A percentile compares a stretch with the other conserved stretches of the same genome.
Conservation (phyloP, 1,140 invertebrate genomes). For the Panagrolaimus sp. region DNA sequence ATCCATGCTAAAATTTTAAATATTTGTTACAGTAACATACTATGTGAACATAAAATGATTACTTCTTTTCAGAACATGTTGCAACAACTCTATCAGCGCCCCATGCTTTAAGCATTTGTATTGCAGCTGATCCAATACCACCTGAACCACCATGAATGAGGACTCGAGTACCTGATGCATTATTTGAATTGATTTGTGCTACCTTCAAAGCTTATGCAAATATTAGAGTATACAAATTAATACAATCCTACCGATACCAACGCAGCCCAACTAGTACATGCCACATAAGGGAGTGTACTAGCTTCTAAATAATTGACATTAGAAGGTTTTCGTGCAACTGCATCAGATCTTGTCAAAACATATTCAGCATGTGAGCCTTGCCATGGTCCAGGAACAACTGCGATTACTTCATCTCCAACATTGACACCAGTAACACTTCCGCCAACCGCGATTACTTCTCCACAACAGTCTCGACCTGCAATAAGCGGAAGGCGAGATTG, state of each 20-base stretch:
- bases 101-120: conserved; percentile 76
- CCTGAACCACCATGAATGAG: conserved; percentile 81
- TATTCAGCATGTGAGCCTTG: conserved; percentile 54
- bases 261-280: conserved; percentile 75
- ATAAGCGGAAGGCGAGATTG: conserved; percentile 65
- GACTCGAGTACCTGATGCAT: conserved; percentile 63
- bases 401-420: conserved; percentile 70
- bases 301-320: conserved; percentile 68
- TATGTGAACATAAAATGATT: too few relatives aligned
- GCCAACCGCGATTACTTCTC: conserved; percentile 72
- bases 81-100: conserved; percentile 61
- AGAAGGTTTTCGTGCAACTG: conserved; percentile 63
- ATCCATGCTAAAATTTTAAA: conserved; percentile 36
- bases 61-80: conserved; percentile 34
- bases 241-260: conserved; percentile 56
- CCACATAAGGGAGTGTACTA: conserved; percentile 74
- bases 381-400: conserved; percentile 42
- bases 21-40: too few relatives aligned
- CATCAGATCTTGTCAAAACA: conserved; percentile 28
- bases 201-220: conserved; percentile 60
- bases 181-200: conserved; percentile 64
- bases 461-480: conserved; percentile 77
- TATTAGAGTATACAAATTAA: too few relatives aligned
- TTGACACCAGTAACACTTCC: conserved; percentile 63
- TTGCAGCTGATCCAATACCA: conserved; percentile 76